Percentiles rank a stretch among this genome's conserved stretches.
phyloP scores from a whole-genome alignment of 2,888 invertebrate genomes.

The Erpobdella octoculata region DNA sequence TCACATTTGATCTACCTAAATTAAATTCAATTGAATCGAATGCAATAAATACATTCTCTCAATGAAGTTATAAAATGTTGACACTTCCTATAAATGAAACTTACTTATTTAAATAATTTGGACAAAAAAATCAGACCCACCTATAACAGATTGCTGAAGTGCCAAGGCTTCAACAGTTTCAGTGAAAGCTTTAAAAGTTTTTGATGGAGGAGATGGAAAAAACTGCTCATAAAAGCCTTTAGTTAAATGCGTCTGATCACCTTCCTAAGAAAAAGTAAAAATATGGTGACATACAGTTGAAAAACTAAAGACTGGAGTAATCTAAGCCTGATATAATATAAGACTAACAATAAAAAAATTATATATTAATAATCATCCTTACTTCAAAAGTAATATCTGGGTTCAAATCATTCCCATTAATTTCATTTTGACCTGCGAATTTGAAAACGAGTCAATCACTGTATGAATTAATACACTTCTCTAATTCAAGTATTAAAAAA shows the following conservation, averaged over 20 bases:
- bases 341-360: not conserved
- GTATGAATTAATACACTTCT: no score
- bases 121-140: slow-evolving; percentile 38
- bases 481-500: no score
- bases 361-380: not conserved
- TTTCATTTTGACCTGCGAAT: not conserved
- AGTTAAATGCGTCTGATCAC: no score
- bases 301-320: not conserved
- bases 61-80: not conserved
- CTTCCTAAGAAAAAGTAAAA: no score
- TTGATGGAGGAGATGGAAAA: no score
- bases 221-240: not conserved
- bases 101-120: not conserved
- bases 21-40: not conserved
- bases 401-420: not conserved
- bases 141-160: slow-evolving; percentile 52
- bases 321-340: not conserved
- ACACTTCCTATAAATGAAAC: not conserved
- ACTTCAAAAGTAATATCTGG: not conserved
- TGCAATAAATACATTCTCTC: not conserved
- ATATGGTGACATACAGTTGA: not conserved
- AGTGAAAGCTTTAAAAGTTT: slow-evolving; percentile 43
- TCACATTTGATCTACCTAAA: slow-evolving; percentile 44
- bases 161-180: slow-evolving; percentile 51
- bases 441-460: no score